Conservation (phyloP, 1,140 invertebrate genomes). For the Pseudomyrmex concolor region DNA sequence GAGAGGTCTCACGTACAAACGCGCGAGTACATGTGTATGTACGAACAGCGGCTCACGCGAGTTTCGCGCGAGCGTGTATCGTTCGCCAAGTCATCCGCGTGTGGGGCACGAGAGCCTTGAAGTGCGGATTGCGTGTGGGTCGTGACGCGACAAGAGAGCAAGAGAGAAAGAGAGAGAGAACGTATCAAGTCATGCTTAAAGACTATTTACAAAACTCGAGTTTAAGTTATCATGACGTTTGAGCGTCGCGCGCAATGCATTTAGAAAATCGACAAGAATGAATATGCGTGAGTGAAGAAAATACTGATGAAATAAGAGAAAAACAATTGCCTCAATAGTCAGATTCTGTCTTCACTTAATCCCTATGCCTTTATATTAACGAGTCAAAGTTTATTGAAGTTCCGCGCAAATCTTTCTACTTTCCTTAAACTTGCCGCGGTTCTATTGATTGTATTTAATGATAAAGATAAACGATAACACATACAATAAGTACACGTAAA, state of each 20-base stretch:
- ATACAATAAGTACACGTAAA: too few species aligned
- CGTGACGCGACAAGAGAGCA: slow-evolving; percentile 41
- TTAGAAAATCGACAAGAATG: background rate
- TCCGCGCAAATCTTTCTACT: too few species aligned
- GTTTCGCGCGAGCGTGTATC: slow-evolving; percentile 36
- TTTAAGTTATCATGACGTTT: slow-evolving; percentile 35
- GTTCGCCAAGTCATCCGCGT: slow-evolving; percentile 61
- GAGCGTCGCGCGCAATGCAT: background rate
- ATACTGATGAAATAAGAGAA: background rate
- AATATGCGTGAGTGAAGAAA: slow-evolving; percentile 8
- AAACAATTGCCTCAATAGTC: too few species aligned
- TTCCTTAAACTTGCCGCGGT: too few species aligned
- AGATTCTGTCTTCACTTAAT: too few species aligned
- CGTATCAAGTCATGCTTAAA: background rate
- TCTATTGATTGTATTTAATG: too few species aligned
- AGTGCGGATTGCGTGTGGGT: slow-evolving; percentile 74
- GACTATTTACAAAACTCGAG: slow-evolving; percentile 33
- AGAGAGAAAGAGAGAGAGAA: slow-evolving; percentile 16
- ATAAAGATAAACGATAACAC: too few species aligned
- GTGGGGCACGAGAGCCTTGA: slow-evolving; percentile 61
- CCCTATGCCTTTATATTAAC: too few species aligned
- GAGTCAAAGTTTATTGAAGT: too few species aligned
- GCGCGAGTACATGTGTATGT: slow-evolving; percentile 21
- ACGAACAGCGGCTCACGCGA: slow-evolving; percentile 28
- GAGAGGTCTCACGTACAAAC: slow-evolving; percentile 4